Conservation (phyloP, 2,797 vertebrate genomes). For the Siniperca scherzeri region DNA sequence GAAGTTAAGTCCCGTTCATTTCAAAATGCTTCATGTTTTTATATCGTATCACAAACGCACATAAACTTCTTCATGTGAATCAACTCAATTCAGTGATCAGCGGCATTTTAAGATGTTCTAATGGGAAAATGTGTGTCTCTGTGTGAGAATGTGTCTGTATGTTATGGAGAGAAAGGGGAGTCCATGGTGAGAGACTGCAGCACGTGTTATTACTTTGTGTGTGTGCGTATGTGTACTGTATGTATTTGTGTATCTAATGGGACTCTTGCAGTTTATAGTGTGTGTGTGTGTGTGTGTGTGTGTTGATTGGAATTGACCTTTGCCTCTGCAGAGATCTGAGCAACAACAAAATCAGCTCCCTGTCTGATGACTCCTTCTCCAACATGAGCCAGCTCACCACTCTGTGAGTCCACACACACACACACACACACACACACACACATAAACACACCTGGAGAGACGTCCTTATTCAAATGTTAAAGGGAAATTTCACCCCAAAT, state of each 20-base stretch:
- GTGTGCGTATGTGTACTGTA: background rate
- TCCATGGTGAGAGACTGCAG: too few species aligned
- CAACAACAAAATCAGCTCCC: conserved; percentile 96
- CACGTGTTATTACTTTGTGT: background rate
- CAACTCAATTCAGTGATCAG: background rate
- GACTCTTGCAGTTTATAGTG: background rate
- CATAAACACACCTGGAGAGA: background rate
- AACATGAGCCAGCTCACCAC: conserved; percentile 99
- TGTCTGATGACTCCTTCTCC: conserved; percentile 95
- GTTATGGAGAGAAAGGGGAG: background rate
- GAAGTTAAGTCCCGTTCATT: background rate
- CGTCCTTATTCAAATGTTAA: background rate
- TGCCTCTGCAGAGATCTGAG: conserved; percentile 92
- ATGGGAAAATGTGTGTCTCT: background rate
- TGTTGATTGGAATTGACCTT: conserved; percentile 54
- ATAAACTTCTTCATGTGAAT: background rate
- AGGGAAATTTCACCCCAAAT: background rate
- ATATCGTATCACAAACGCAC: background rate
- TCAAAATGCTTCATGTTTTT: background rate
- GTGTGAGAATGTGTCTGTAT: background rate
- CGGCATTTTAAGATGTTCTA: too few species aligned
- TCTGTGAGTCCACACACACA: conserved; percentile 87
- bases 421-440: conserved; percentile 32
- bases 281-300: conserved; percentile 12
- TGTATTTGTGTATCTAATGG: background rate